Evolutionary conservation across 2,888 invertebrate species (phyloP).

Genomic region (Chymomyza amoena): DNA sequence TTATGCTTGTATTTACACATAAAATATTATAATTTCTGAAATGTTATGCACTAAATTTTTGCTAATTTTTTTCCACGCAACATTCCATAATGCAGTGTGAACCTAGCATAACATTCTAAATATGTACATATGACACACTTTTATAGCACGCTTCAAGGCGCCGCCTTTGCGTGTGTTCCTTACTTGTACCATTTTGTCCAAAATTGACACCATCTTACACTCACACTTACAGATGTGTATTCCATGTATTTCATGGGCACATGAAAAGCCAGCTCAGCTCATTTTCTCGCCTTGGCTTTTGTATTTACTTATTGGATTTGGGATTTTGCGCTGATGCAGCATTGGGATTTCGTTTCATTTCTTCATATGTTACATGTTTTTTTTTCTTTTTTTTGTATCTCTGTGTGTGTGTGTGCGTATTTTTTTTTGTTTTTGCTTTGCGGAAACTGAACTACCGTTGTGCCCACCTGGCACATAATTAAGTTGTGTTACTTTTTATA

Average conservation of each 20-base stretch:
- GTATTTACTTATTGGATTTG: slow-evolving; percentile 71
- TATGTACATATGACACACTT: slow-evolving; percentile 1
- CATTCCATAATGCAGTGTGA: not conserved
- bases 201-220: slow-evolving; percentile 29
- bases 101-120: not conserved
- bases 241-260: slow-evolving; percentile 2
- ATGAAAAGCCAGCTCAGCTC: slow-evolving; percentile 15
- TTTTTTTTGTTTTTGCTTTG: not conserved
- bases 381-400: not conserved
- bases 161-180: not conserved
- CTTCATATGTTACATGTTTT: slow-evolving; percentile 29
- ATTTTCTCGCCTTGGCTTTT: slow-evolving; percentile 35
- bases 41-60: too few relatives aligned
- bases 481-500: slow-evolving; percentile 50
- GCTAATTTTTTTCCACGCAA: too few relatives aligned
- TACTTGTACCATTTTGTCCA: slow-evolving; percentile 31
- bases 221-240: not conserved
- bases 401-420: not conserved
- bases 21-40: too few relatives aligned
- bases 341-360: slow-evolving; percentile 53
- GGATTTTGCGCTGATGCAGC: slow-evolving; percentile 68
- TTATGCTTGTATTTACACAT: too few relatives aligned
- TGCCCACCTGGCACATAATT: slow-evolving; percentile 46
- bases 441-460: not conserved
- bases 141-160: slow-evolving; percentile 28